phyloP scores from a whole-genome alignment of 2,888 invertebrate genomes.

The Gortyna flavago region DNA sequence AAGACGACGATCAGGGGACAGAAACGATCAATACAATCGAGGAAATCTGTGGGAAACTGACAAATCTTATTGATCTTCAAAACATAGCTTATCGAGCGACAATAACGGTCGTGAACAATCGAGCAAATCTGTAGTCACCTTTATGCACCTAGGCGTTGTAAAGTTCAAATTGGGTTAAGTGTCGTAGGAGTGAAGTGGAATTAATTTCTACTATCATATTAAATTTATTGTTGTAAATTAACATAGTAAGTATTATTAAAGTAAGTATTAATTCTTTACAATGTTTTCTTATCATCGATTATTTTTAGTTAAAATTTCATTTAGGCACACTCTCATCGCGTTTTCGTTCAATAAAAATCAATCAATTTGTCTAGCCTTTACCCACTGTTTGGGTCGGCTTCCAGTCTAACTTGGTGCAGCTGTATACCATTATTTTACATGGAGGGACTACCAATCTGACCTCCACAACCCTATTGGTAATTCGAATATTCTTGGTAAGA shows the following conservation, averaged over 20 bases:
- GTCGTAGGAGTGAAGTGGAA: neutral
- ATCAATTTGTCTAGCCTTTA: neutral
- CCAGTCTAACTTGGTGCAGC: neutral
- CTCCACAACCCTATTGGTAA: neutral
- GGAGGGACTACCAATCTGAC: too few species aligned
- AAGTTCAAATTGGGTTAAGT: conserved; percentile 32
- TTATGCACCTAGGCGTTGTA: conserved; percentile 22
- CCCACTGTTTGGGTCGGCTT: neutral
- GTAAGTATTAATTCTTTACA: conserved; percentile 22
- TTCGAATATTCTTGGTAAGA: neutral
- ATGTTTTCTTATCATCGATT: neutral
- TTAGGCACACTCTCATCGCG: neutral
- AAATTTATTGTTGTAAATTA: too few species aligned
- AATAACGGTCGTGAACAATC: neutral
- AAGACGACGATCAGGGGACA: neutral
- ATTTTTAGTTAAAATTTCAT: too few species aligned
- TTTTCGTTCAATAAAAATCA: too few species aligned
- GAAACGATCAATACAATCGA: neutral
- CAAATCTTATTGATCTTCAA: neutral
- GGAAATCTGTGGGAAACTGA: neutral
- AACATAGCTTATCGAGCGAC: neutral
- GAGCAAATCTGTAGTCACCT: neutral
- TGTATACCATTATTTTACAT: too few species aligned
- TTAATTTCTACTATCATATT: too few species aligned
- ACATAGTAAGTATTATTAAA: too few species aligned